Percentiles rank a stretch among this genome's conserved stretches.
phyloP scores from a whole-genome alignment of 2,888 invertebrate species.

The Cabera pusaria region DNA sequence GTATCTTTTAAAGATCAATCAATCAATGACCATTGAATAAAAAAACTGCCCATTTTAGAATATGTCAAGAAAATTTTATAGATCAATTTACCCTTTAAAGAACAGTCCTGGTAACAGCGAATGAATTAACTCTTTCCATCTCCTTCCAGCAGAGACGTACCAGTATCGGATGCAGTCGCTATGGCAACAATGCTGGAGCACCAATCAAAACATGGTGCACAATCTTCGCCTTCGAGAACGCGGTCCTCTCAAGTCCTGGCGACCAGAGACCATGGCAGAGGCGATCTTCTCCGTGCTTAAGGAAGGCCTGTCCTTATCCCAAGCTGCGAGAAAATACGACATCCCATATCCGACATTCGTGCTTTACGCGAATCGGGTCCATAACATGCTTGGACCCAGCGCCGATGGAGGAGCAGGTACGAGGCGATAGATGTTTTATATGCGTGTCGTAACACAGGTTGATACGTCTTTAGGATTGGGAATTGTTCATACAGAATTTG shows the following conservation, averaged over 20 bases:
- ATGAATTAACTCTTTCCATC: slow-evolving; percentile 35
- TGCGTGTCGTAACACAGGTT: slow-evolving; percentile 21
- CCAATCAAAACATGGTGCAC: slow-evolving; percentile 95
- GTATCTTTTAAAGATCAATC: too few relatives aligned
- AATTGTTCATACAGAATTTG: too few relatives aligned
- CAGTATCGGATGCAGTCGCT: slow-evolving; percentile 97
- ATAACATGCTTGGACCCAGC: slow-evolving; percentile 96
- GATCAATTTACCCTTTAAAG: too few relatives aligned
- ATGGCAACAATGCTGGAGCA: slow-evolving; percentile 98
- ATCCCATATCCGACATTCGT: slow-evolving; percentile 98
- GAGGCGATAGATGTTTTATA: slow-evolving; percentile 12
- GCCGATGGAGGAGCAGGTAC: slow-evolving; percentile 94
- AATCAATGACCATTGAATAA: too few relatives aligned
- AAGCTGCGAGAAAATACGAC: slow-evolving; percentile 96
- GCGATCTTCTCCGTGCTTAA: slow-evolving; percentile 96
- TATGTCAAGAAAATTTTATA: too few relatives aligned
- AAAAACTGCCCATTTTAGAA: too few relatives aligned
- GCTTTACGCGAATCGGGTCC: slow-evolving; percentile 95
- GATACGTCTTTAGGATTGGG: neutral
- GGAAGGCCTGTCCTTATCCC: slow-evolving; percentile 94
- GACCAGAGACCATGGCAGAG: slow-evolving; percentile 97
- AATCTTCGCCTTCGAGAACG: slow-evolving; percentile 95
- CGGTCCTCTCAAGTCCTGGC: slow-evolving; percentile 96
- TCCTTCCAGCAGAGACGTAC: slow-evolving; percentile 93
- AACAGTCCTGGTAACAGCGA: too few relatives aligned